Percentiles rank a stretch among this genome's conserved stretches.
Evolutionary conservation across 2,113 vertebrate genomes (phyloP).

Genomic region (Dipodomys ordii): DNA sequence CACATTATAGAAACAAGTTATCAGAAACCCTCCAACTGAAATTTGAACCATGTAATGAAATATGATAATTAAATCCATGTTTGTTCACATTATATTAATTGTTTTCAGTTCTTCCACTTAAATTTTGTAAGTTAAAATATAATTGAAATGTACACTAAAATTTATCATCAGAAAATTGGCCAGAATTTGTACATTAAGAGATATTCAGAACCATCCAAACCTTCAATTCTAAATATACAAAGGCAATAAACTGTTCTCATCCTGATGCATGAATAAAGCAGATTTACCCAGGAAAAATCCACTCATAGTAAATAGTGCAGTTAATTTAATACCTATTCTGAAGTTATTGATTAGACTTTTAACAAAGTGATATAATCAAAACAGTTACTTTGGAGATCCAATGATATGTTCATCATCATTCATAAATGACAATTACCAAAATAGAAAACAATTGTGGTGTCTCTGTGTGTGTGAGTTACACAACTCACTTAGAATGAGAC

Average conservation of each 20-base stretch:
- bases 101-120: neutral
- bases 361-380: slow-evolving; percentile 35
- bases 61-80: slow-evolving; percentile 7
- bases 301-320: slow-evolving; percentile 6
- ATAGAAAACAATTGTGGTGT: neutral
- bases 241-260: slow-evolving; percentile 33
- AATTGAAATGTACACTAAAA: slow-evolving; percentile 46
- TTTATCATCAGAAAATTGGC: slow-evolving; percentile 32
- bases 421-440: neutral
- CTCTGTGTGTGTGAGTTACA: neutral
- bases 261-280: neutral
- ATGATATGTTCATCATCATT: neutral
- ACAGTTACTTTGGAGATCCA: neutral
- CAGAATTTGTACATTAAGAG: neutral
- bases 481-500: neutral
- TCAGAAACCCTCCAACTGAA: slow-evolving; percentile 1
- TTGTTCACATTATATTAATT: neutral
- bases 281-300: slow-evolving; percentile 17
- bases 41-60: slow-evolving; percentile 22
- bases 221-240: slow-evolving; percentile 21
- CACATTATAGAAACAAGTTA: neutral
- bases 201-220: neutral
- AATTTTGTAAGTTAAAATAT: slow-evolving; percentile 21
- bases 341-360: neutral
- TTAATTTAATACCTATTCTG: slow-evolving; percentile 32